Base-by-base conservation (phyloP, 2,888 invertebrate species). In the Dexiosoma caninum region DNA sequence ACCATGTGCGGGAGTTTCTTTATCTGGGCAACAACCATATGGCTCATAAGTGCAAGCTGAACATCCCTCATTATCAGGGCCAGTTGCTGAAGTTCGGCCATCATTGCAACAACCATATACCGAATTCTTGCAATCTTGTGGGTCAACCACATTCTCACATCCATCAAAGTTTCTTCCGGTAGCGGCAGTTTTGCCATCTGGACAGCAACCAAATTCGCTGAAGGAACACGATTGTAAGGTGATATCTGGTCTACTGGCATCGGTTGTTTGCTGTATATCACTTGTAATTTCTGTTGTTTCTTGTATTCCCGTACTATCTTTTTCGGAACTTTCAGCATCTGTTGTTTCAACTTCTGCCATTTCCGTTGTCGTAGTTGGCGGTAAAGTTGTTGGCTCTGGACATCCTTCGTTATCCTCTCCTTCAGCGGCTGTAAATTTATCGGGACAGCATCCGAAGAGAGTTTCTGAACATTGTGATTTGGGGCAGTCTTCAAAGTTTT, bases 11-110 rank as follows among this genome's bases (percentile, higher is more conserved):
- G 96, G 93, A 0, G 96, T 96, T 84, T 93, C 90, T 2, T 93
- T 93, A 87, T 98, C 98, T 1, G 93, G 93, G 86, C 98, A 98
- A 88, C 98, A 98, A 4, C 98, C 98, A 88, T 93, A 95, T 0
- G 92, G 91, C 30, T 94, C 93, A 1, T 92, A 91, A 27, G 92
- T 92, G 88, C 96, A 96, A 0, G 92, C 91, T 82, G 93, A 91
- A 87, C 98, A 98, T 3, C 97, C 97, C 87, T 94, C 92, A 83
- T 92, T 91, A 70, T 94, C 91, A 6, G 93, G 92, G 10, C 97
- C 96, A 83, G 91, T 89, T 81, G 96, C 95, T 92, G 86, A 46
- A 0, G 92, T 93, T 32, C 91, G 90, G 14, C 93, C 93, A 88
- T 96, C 95, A 7, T 92, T 92, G 86, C 96, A 96, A 86, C 97